These are phyloP conservation scores for Pseudomyrmex dendroicus DNA, from an alignment of 1,140 invertebrate species.

Conservation along the genomic window DNA sequence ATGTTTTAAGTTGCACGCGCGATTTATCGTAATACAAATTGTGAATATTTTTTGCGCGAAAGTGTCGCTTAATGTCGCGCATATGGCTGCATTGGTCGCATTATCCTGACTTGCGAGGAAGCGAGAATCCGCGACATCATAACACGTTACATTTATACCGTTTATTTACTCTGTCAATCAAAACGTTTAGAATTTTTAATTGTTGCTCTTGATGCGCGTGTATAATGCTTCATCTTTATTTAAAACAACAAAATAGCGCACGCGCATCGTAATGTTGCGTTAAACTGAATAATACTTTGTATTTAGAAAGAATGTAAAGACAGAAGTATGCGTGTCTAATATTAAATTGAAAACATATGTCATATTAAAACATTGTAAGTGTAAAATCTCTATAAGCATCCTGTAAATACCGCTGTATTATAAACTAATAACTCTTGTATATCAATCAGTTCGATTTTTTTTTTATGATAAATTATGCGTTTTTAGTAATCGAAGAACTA, in stretches of 20 bases:
- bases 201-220: neutral
- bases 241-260: constrained; percentile 34
- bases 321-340: neutral
- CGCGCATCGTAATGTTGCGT: constrained; percentile 29
- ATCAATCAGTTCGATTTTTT: constrained; percentile 63
- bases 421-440: constrained; percentile 58
- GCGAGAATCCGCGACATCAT: constrained; percentile 17
- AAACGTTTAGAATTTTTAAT: constrained; percentile 22
- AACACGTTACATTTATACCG: neutral
- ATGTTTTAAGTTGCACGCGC: constrained; percentile 34
- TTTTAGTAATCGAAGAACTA: constrained; percentile 42
- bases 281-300: constrained; percentile 57
- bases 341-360: neutral
- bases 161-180: constrained; percentile 2
- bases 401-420: constrained; percentile 71
- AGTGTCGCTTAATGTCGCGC: neutral
- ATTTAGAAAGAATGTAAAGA: constrained; percentile 27
- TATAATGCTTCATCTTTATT: constrained; percentile 15
- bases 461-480: constrained; percentile 56
- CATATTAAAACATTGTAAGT: constrained; percentile 61
- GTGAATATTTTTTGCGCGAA: neutral
- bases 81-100: no score
- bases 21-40: constrained; percentile 40
- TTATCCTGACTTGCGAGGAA: constrained; percentile 28
- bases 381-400: constrained; percentile 58